Base-by-base conservation (phyloP, 2,888 invertebrate genomes). In the Chromoteleia sp. region DNA sequence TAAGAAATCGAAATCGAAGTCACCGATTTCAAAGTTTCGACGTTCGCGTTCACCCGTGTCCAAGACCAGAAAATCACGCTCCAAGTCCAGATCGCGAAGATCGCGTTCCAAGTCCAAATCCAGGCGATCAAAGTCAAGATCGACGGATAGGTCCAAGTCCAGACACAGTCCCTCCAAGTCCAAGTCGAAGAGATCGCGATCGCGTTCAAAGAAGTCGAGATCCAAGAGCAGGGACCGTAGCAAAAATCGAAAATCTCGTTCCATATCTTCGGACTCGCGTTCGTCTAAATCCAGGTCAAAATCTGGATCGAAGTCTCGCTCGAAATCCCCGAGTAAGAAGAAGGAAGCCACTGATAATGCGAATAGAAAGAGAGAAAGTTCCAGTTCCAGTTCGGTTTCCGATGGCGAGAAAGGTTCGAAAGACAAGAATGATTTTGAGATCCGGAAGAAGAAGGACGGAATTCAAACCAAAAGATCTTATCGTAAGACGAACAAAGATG, bases 381-480 rank as follows among this genome's bases (percentile, higher is more conserved):
- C 86, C 21, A 84, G 84, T 25, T 88, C 87, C 30, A 89, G 86
- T 19, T 87, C 88, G 0, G 89, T 86, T 8, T 88, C 88, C 0
- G 90, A 90, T 6, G 89, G 86, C 17, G 89, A 89, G 1, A 91
- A 89, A 74, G 83, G 86, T 3, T 87, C 86, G 1, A 92, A 92
- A 61, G 92, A 92, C 39, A 93, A 94, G 82, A 93, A 92, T 76
- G 94, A 95, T 85, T 95, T 95, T 89, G 95, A 95, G 89, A 95
- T 95, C 83, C 92, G 95, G 87, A 93, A 96, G 93, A 95, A 97
- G 92, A 94, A 95, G 92, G 94, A 96, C 92, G 93, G 97, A 92
- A 94, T 96, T 8, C 97, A 97, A 90, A 97, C 97, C 90, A 97
- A 97, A 89, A 94, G 98, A 7, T 97, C 97, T 84, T 98, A 98